Evolutionary conservation across 2,797 vertebrate genomes (phyloP).

Genomic region (Salmo trutta): DNA sequence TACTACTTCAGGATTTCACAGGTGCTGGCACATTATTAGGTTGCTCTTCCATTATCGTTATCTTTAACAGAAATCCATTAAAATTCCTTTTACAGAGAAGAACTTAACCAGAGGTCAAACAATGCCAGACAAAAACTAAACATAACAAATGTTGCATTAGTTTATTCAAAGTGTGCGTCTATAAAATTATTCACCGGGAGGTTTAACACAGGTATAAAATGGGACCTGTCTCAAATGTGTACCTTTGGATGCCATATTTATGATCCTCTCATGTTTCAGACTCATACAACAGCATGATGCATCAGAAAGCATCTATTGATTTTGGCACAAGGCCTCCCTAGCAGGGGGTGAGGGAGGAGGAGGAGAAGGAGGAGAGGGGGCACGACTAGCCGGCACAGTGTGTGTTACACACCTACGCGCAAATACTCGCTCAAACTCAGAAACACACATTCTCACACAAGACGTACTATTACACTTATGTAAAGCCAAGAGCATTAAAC

Average conservation of each 20-base stretch:
- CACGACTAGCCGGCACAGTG: not conserved
- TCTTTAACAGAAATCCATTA: no score
- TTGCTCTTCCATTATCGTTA: not conserved
- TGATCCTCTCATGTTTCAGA: conserved; percentile 64
- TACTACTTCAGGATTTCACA: not conserved
- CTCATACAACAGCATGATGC: conserved; percentile 63
- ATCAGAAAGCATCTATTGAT: conserved; percentile 79
- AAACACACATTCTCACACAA: not conserved
- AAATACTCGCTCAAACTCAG: conserved; percentile 2
- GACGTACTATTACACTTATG: not conserved
- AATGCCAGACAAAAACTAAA: not conserved
- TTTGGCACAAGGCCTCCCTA: conserved; percentile 68
- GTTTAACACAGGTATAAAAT: conserved; percentile 38
- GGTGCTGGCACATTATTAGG: not conserved
- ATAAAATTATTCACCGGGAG: not conserved
- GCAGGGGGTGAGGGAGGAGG: conserved; percentile 51
- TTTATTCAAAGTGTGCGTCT: conserved; percentile 5
- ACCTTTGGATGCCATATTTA: conserved; percentile 51
- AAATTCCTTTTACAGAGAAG: no score
- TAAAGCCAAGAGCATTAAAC: not conserved
- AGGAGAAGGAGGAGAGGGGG: conserved; percentile 1
- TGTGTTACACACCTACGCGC: not conserved
- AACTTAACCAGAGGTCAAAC: conserved; percentile 3
- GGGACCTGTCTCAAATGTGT: conserved; percentile 41
- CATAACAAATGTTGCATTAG: not conserved